Base-by-base conservation (phyloP, 2,888 invertebrate species). In the Bombylius discolor region DNA sequence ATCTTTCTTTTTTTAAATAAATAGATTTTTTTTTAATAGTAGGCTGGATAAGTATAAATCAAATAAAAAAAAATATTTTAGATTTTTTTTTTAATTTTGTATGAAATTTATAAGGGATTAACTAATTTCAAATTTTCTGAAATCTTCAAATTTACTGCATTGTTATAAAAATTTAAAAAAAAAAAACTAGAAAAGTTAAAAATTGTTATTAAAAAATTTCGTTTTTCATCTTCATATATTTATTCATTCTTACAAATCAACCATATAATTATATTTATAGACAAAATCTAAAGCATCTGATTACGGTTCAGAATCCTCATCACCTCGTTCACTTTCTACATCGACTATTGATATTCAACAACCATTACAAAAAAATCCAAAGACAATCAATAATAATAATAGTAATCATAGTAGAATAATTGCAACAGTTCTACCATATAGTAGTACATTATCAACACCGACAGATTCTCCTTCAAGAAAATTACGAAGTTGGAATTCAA, bases 361-460 rank as follows among this genome's bases (percentile, higher is more conserved):
- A 5, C 34, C 52, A 11, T 23, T 23, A 23, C 56, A 52, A 39
- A 54, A 52, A 42, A 39, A n/a, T n/a, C 23, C 34, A 34, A 51
- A 45, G 5, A 23, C 23, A 23, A 23, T 23, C 23, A 23, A 23
- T 23, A 51, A 44, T 32, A 47, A 31, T 5, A 13, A n/a, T 46
- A 48, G 13, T 13, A 47, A 47, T 13, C 34, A 36, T 39, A 76
- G 77, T 47, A 81, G 77, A 68, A 83, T 78, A 65, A 80, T 81
- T 65, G 82, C 81, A 60, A 83, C 83, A 52, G 81, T 83, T 56
- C 80, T 83, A 60, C 85, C 82, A 48, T 82, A 82, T 63, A 75
- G 63, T 60, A 73, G 67, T 74, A 77, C 62, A 52, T 61, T 49
- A 72, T 72, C 62, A 74, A 78, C 69, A 73, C 77, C 61, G 71